Evolutionary conservation across 2,113 vertebrate species (phyloP).

Genomic region (Origma solitaria): DNA sequence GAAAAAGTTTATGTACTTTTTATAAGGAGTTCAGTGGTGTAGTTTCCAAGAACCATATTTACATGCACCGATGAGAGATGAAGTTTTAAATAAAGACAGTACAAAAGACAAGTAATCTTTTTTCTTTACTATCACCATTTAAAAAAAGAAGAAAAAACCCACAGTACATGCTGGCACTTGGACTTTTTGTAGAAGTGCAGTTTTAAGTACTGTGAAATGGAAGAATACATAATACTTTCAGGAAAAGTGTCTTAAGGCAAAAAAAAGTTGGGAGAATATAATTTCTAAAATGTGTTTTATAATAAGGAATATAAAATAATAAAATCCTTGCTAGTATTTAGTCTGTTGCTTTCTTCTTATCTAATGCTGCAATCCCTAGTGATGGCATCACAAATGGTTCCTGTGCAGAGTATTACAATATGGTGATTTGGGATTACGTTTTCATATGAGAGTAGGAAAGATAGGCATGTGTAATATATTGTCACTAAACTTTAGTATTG

Average conservation of each 20-base stretch:
- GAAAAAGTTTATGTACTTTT: not conserved
- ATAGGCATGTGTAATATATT: not conserved
- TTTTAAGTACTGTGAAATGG: not conserved
- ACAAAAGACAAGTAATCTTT: not conserved
- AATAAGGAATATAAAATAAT: not conserved
- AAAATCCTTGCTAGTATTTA: not conserved
- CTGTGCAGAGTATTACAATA: not conserved
- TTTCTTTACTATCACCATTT: not conserved
- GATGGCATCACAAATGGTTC: not conserved
- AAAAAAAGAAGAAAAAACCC: not conserved
- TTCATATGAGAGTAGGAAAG: not conserved
- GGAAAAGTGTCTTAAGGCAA: not conserved
- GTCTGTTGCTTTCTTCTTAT: not conserved
- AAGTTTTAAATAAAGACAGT: not conserved
- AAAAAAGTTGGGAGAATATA: not conserved
- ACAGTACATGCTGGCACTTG: not conserved
- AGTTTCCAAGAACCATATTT: not conserved
- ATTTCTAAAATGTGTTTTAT: not conserved
- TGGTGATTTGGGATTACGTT: conserved; percentile 11
- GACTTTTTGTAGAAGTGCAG: not conserved
- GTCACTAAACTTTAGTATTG: not conserved
- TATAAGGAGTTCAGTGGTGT: not conserved
- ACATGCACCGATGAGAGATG: not conserved
- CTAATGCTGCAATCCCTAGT: not conserved
- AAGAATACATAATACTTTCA: not conserved